Evolutionary conservation across 2,797 vertebrate species (phyloP), one percentile per base, ranked within the genome.

Genomic region (Labroides dimidiatus): DNA sequence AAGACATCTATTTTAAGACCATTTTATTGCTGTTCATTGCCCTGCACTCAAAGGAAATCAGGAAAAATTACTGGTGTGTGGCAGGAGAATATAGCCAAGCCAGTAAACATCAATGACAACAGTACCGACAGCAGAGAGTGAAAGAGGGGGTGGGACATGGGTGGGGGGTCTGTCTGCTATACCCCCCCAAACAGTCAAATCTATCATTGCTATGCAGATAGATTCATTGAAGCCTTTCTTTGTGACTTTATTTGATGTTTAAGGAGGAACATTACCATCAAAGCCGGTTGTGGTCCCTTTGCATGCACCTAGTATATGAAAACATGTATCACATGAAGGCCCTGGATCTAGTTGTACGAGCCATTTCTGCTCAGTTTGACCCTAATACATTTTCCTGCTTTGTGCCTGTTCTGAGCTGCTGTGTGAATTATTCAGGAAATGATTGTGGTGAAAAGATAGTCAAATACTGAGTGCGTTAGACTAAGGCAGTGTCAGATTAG

Each of bases 371-470:
- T 44, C 24, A 67, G 84, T 82, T 87, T 90, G 88, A 91, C 87
- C 87, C 78, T 80, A 87, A 91, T 92, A 86, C 81, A 82, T 89
- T 87, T 86, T 80, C 75, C 84, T 85, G 82, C 86, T 82, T 85
- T 84, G 79, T 85, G 80, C 82, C 80, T 87, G 53, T 50, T 83
- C 72, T 62, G 66, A 63, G 84, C 77, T 58, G 71, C 68, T 64
- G 66, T 74, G 72, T 89, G 73, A 92, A 91, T 91, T 81, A 90
- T 92, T 91, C 88, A 90, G 86, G 78, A 84, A 88, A 85, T 78
- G 81, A 90, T 89, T 86, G 87, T 88, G 88, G 80, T 83, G 72
- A 75, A 87, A 79, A 81, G 56, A 75, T 49, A 43, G 61, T 85
- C 48, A 75, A 67, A 77, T 77, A 77, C 77, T 27, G 44, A 77